Conservation (phyloP, 2,797 vertebrate genomes). For the Euthynnus affinis region DNA sequence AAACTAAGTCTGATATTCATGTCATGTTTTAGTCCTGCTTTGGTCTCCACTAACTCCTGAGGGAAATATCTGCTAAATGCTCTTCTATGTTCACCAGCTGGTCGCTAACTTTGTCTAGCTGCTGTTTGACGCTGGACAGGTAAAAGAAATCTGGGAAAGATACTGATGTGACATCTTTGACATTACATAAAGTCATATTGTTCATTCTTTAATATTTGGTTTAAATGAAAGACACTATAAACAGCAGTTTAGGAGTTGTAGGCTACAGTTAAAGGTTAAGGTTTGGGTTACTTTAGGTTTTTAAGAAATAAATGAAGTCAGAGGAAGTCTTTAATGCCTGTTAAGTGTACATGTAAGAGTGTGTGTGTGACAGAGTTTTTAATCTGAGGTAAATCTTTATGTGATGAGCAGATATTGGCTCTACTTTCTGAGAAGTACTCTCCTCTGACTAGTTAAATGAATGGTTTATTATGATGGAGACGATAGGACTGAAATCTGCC, state of each 20-base stretch:
- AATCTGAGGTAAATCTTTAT: slow-evolving; percentile 49
- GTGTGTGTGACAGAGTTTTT: slow-evolving; percentile 25
- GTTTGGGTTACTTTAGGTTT: slow-evolving; percentile 1
- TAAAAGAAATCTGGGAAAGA: not conserved
- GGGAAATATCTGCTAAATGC: not conserved
- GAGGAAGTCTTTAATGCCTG: slow-evolving; percentile 13
- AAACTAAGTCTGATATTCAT: not conserved
- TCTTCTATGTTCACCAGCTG: not conserved
- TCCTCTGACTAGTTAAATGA: slow-evolving; percentile 71
- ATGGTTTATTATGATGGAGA: slow-evolving; percentile 75
- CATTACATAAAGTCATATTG: too few species aligned
- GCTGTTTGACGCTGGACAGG: not conserved
- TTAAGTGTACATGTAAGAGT: slow-evolving; percentile 11
- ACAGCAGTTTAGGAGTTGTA: not conserved
- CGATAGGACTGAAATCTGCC: slow-evolving; percentile 71
- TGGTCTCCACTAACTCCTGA: not conserved
- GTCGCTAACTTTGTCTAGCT: not conserved
- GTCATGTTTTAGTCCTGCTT: not conserved
- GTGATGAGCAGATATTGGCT: slow-evolving; percentile 65
- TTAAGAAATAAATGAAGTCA: slow-evolving; percentile 14
- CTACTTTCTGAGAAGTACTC: slow-evolving; percentile 54
- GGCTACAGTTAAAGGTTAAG: not conserved
- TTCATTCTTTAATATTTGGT: slow-evolving; percentile 2
- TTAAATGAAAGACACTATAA: not conserved
- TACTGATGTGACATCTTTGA: not conserved